Conservation (phyloP, 1,140 invertebrate genomes). For the Pseudomyrmex dendroicus region DNA sequence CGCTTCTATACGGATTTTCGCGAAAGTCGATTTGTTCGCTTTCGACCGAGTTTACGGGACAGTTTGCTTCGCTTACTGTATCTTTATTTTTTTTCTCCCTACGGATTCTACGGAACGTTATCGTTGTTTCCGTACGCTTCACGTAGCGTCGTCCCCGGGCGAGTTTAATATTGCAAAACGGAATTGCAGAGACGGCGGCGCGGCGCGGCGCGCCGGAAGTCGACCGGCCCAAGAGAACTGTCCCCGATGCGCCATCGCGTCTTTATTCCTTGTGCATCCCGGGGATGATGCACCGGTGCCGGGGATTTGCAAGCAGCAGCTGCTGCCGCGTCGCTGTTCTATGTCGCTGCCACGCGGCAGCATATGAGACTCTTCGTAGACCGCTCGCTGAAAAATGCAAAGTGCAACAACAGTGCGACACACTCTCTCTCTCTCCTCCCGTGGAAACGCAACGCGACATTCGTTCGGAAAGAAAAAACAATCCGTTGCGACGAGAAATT, state of each 20-base stretch:
- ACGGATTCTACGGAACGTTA: slow-evolving; percentile 49
- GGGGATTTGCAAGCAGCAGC: slow-evolving; percentile 33
- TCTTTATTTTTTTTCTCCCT: slow-evolving; percentile 10
- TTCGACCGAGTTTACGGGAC: slow-evolving; percentile 16
- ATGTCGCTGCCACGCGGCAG: slow-evolving; percentile 4
- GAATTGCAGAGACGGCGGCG: neutral
- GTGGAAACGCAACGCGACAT: slow-evolving; percentile 18
- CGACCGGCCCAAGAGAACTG: slow-evolving; percentile 24
- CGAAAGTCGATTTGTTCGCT: slow-evolving; percentile 32
- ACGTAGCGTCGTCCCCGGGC: slow-evolving; percentile 8
- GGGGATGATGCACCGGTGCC: slow-evolving; percentile 15
- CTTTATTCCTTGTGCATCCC: slow-evolving; percentile 48
- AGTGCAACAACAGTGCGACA: slow-evolving; percentile 23
- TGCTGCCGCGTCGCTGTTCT: neutral
- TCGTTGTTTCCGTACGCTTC: slow-evolving; percentile 36
- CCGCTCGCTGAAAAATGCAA: slow-evolving; percentile 42
- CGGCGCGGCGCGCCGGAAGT: slow-evolving; percentile 24
- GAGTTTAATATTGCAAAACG: slow-evolving; percentile 64
- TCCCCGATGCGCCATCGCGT: slow-evolving; percentile 50
- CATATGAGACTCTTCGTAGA: slow-evolving; percentile 34
- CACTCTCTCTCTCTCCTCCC: neutral
- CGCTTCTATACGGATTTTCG: neutral
- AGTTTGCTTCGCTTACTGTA: slow-evolving; percentile 32
- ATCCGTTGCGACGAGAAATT: slow-evolving; percentile 49
- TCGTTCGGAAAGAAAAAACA: slow-evolving; percentile 32